A percentile compares a stretch with the other conserved stretches of the same genome.
phyloP scores from a whole-genome alignment of 1,140 invertebrate species.

The Lineus longissimus region DNA sequence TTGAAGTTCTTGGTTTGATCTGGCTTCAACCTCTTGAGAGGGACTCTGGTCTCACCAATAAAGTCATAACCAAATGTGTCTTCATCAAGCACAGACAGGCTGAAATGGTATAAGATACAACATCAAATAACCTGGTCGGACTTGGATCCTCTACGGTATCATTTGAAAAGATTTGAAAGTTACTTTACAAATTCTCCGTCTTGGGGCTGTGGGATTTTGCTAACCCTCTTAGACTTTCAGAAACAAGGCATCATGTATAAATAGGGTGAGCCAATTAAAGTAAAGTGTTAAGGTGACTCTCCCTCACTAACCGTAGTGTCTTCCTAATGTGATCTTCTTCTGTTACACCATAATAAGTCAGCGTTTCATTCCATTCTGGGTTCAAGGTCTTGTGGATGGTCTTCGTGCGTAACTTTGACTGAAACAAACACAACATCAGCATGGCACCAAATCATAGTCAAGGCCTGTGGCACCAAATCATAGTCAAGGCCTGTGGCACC shows the following conservation, averaged over 20 bases:
- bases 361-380: constrained; percentile 89
- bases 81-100: constrained; percentile 66
- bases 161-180: neutral
- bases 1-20: constrained; percentile 65
- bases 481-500: no score
- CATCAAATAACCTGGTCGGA: neutral
- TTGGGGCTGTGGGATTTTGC: no score
- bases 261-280: no score
- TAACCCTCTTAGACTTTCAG: no score
- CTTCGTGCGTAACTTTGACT: constrained; percentile 75
- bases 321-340: constrained; percentile 72
- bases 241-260: no score
- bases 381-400: constrained; percentile 88
- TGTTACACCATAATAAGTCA: constrained; percentile 84
- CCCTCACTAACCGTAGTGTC: constrained; percentile 60
- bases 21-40: constrained; percentile 62
- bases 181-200: neutral
- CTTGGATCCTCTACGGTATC: no score
- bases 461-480: no score
- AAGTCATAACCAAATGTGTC: constrained; percentile 82
- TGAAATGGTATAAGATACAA: constrained; percentile 20
- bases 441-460: no score
- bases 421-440: constrained; percentile 17
- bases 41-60: constrained; percentile 71
- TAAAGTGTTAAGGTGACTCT: neutral